Evolutionary conservation across 2,888 invertebrate species (phyloP).

Genomic region (Megalurothrips usitatus): DNA sequence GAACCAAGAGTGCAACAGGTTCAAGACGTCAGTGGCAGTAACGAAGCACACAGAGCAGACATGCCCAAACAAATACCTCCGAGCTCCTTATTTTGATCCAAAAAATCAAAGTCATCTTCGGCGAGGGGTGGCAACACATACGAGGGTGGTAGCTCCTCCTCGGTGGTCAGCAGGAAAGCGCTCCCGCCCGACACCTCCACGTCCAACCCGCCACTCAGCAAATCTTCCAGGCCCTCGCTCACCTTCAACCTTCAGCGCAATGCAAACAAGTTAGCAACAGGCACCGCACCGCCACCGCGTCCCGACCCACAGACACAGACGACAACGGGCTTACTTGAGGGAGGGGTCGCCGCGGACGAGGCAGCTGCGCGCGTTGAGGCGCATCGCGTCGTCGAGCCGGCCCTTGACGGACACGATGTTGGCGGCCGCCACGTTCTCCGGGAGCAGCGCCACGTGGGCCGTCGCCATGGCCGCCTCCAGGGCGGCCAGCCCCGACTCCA

Average conservation of each 20-base stretch:
- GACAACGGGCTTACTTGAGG: too few species aligned
- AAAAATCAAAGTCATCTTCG: neutral
- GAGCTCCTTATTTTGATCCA: neutral
- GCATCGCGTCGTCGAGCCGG: conserved; percentile 36
- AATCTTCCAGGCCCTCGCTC: neutral
- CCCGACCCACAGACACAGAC: too few species aligned
- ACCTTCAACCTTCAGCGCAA: neutral
- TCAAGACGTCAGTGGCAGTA: neutral
- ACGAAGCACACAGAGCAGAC: neutral
- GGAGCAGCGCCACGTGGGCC: conserved; percentile 34
- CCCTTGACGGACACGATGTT: conserved; percentile 40
- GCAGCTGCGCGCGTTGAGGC: too few species aligned
- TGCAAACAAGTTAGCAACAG: conserved; percentile 38
- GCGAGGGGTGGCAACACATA: neutral
- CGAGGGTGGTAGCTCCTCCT: neutral
- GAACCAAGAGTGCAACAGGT: neutral
- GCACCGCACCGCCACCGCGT: conserved; percentile 41
- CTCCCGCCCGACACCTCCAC: neutral
- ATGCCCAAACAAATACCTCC: neutral
- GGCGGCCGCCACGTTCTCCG: conserved; percentile 36
- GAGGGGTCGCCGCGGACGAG: too few species aligned
- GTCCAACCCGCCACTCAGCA: neutral
- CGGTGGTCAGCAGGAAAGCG: neutral
- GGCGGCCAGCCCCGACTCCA: conserved; percentile 42
- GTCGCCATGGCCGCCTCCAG: conserved; percentile 43